Evolutionary conservation across 1,140 invertebrate species (phyloP).

Genomic region (Chelonus insularis): DNA sequence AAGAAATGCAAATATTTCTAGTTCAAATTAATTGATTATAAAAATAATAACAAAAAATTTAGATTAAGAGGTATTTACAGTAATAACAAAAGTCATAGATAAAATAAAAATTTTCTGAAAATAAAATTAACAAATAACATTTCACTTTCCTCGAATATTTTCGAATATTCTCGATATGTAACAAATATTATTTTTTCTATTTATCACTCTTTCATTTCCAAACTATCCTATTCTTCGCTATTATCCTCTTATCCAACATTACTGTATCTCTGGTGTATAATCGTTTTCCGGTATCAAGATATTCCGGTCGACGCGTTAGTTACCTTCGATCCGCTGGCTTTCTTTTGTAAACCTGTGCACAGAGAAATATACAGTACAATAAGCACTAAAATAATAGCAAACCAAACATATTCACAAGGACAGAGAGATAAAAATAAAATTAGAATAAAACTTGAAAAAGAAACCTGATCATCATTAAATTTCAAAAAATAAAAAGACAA

Average conservation of each 20-base stretch:
- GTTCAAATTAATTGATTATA: no score
- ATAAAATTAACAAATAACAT: no score
- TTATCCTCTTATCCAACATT: not conserved
- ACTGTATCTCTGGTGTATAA: not conserved
- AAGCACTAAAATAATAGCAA: not conserved
- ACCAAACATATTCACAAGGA: not conserved
- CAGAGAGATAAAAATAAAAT: not conserved
- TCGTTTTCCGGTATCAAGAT: constrained; percentile 4
- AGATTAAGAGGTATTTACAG: no score
- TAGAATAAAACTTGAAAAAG: not conserved
- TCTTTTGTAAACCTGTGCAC: not conserved
- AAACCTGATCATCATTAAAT: not conserved
- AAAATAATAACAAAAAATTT: no score
- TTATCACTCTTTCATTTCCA: no score
- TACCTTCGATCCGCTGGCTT: constrained; percentile 5
- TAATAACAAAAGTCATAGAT: no score
- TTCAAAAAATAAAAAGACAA: not conserved
- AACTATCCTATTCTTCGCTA: no score
- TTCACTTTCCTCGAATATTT: no score
- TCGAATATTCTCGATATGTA: no score
- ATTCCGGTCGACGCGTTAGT: constrained; percentile 8
- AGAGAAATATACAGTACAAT: not conserved
- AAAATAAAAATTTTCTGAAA: no score
- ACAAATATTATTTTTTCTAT: no score
- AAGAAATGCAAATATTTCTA: no score